Evolutionary conservation across 1,140 invertebrate species (phyloP), one percentile per base, ranked within the genome.

Genomic region (Monochamus saltuarius): DNA sequence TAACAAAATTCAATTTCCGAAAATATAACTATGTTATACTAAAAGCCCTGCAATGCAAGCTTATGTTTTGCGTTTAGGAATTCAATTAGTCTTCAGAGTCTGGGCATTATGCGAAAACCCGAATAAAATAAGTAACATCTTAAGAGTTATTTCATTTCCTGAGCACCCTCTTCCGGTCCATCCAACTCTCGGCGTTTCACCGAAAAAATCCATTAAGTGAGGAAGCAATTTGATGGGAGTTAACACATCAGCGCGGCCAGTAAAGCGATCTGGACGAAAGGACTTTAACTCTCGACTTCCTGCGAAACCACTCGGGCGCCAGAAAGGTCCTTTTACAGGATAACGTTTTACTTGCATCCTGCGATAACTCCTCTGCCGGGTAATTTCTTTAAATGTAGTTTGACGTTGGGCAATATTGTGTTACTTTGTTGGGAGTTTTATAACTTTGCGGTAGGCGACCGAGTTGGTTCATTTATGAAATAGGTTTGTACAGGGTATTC

Each of bases 151-250:
- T 55, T 61, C 53, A 42, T 55, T 43, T 55, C 53, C 39, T 29
- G 22, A 29, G 22, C 22, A 29, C 22, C 22, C 22, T 29, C 22
- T 29, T 29, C 22, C 22, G 22, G 22, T 29, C 22, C 22, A 29
- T 29, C 22, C 22, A 29, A 29, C 22, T 29, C 22, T 29, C 22
- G 22, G 22, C 22, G 22, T 29, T 29, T 29, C 22, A 29, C 59
- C 52, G 57, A 62, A 70, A 65, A 63, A 66, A 70, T 70, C 68
- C 68, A 70, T 68, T 70, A 68, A 64, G 66, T 64, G 45, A 59
- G 68, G 68, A 70, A 70, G 61, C 68, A 70, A 70, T 70, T 70
- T 68, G 39, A 59, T 55, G 50, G 63, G 59, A 70, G 68, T 70
- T 70, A 70, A 70, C 68, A 70, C 68, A 66, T 70, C 68, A 63